Evolutionary conservation across 1,140 invertebrate genomes (phyloP).

Genomic region (Psix sp.): DNA sequence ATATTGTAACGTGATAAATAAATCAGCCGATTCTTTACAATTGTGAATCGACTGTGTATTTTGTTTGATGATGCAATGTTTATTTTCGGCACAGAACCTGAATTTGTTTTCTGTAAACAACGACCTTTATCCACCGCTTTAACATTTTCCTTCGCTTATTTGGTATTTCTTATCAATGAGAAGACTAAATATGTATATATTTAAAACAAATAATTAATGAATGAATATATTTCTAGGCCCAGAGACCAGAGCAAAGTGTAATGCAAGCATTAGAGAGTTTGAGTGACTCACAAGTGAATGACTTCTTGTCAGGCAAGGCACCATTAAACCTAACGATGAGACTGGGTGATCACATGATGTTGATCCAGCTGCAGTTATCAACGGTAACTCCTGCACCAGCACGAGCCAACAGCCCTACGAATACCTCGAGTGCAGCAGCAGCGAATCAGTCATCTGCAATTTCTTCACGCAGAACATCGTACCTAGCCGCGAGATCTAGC

Average conservation of each 20-base stretch:
- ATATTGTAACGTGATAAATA: no score
- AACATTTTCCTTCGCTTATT: no score
- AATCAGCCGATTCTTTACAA: no score
- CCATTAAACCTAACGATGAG: constrained; percentile 96
- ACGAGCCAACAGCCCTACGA: constrained; percentile 47
- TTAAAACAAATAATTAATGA: no score
- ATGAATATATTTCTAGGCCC: constrained; percentile 92
- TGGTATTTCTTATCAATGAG: no score
- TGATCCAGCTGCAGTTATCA: constrained; percentile 94
- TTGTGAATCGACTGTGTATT: no score
- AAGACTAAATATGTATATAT: not conserved
- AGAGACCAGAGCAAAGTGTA: constrained; percentile 93
- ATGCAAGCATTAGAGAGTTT: constrained; percentile 96
- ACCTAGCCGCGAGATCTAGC: constrained; percentile 42
- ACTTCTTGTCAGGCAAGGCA: constrained; percentile 94
- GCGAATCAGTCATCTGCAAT: not conserved
- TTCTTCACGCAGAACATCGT: constrained; percentile 39
- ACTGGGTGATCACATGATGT: constrained; percentile 96
- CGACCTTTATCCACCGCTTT: no score
- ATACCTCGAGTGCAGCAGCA: constrained; percentile 11
- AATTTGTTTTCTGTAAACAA: no score
- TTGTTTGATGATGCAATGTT: no score
- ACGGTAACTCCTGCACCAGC: constrained; percentile 81
- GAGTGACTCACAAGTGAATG: constrained; percentile 94
- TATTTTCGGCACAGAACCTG: no score